A percentile compares a stretch with the other conserved stretches of the same genome.
Conservation (phyloP, 2,113 vertebrate species). For the Himantopus leucocephalus region DNA sequence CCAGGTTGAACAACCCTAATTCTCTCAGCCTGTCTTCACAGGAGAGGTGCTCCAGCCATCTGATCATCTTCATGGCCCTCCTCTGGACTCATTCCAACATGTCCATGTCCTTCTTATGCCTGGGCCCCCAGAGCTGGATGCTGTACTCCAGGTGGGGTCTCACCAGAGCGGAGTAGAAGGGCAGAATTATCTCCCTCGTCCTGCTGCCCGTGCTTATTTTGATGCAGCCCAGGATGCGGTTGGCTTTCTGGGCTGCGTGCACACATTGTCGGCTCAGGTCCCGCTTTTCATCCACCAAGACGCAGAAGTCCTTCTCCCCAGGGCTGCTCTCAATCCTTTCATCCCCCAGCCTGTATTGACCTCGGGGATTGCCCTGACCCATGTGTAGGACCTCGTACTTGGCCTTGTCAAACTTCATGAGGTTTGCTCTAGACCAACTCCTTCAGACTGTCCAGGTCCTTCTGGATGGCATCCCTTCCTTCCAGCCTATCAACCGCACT, state of each 20-base stretch:
- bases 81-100: neutral
- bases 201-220: neutral
- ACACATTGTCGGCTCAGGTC: too few relatives aligned
- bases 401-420: neutral
- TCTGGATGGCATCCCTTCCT: neutral
- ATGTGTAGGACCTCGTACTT: neutral
- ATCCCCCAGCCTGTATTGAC: neutral
- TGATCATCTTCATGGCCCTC: neutral
- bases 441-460: neutral
- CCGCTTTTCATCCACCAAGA: neutral
- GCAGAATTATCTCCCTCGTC: neutral
- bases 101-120: neutral
- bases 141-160: neutral
- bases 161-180: neutral
- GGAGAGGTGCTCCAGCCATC: too few relatives aligned
- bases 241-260: neutral
- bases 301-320: neutral
- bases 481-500: neutral
- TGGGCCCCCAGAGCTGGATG: fast-evolving
- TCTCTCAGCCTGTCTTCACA: neutral
- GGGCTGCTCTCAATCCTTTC: neutral
- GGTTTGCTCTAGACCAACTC: fast-evolving
- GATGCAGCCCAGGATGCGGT: neutral
- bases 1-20: neutral
- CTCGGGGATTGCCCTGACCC: fast-evolving